Evolutionary conservation across 2,113 vertebrate species (phyloP), one percentile per base, ranked within the genome.

Genomic region (Toxostoma redivivum): DNA sequence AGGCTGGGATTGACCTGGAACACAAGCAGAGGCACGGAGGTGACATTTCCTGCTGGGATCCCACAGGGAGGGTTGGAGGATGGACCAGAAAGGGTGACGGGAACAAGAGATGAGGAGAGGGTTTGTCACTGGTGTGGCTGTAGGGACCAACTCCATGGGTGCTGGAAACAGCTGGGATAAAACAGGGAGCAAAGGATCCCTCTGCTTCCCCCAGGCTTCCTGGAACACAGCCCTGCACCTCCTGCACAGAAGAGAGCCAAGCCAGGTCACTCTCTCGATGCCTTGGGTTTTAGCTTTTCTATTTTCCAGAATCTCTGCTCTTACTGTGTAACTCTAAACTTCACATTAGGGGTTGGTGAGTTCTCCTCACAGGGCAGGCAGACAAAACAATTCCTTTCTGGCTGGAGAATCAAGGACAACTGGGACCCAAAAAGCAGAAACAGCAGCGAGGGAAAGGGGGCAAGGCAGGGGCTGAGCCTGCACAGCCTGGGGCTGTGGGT

Each of bases 1-100:
- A 28, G 81, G 11, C 22, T 77, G 93, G 37, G 87, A 5, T 38
- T 44, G 71, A 86, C 67, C 96, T 97, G 92, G 24, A 94, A 94
- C 50, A 73, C 19, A 86, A 95, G 40, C 66, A 90, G 74, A 92
- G 66, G 67, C 38, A 33, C 0, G 1, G 51, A 81, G 56, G 64
- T 81, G 83, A 81, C 17, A 0, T 62, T 51, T 76, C 27, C 31
- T 23, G 62, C 22, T 3, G 9, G 4, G 45, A 5, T n/a, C 38
- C 27, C 31, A 2, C 33, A 21, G 56, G 22, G 53, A 45, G 66
- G 24, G 40, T 0, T 42, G 37, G 42, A 70, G 51, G 28, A 54
- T 12, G 53, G 48, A 8, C 15, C 4, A 4, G 60, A 30, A 70
- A 66, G 76, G 33, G 18, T 61, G 61, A 64, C 3, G 7, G 47